Evolutionary conservation across 2,113 vertebrate species (phyloP).

Genomic region (Hemiprocne comata): DNA sequence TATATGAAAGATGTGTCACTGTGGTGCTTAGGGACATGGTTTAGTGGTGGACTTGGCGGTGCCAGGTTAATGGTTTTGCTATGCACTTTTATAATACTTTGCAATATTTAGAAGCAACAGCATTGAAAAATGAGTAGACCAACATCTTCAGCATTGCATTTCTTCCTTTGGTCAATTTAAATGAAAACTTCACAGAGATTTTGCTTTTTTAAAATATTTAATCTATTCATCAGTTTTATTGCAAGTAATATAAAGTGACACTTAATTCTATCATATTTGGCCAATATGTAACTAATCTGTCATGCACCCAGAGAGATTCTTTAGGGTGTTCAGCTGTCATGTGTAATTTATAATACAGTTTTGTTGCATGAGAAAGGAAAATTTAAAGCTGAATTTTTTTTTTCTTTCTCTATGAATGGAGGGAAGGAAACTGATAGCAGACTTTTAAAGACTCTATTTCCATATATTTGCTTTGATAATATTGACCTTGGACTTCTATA

Average conservation of each 20-base stretch:
- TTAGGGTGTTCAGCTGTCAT: background rate
- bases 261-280: constrained; percentile 44
- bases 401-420: background rate
- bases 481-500: background rate
- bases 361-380: background rate
- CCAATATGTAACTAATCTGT: constrained; percentile 14
- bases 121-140: background rate
- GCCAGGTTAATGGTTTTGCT: background rate
- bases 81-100: background rate
- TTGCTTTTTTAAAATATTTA: background rate
- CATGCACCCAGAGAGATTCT: background rate
- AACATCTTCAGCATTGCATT: background rate
- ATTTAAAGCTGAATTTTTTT: background rate
- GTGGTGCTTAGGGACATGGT: too few relatives aligned
- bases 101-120: background rate
- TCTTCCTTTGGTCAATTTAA: background rate
- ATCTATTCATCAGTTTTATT: constrained; percentile 24
- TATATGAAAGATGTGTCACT: too few relatives aligned
- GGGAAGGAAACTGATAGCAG: background rate
- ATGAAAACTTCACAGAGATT: background rate
- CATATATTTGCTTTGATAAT: background rate
- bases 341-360: background rate
- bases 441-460: background rate
- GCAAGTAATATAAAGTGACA: constrained; percentile 29
- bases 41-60: too few relatives aligned